Evolutionary conservation across 2,113 vertebrate genomes (phyloP).

Genomic region (Stercorarius parasiticus): DNA sequence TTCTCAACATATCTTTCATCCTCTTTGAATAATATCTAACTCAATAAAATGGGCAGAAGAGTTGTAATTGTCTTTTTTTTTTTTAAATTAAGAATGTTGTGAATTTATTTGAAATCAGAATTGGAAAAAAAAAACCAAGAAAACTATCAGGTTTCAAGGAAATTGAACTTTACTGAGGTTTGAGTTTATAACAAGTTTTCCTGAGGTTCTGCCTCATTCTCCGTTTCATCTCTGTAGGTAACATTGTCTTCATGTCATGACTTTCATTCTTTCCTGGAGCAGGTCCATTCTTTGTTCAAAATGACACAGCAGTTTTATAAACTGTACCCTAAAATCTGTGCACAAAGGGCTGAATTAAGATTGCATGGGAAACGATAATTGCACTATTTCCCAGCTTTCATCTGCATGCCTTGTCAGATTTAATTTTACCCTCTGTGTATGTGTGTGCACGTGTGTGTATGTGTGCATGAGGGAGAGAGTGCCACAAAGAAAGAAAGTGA

Average conservation of each 20-base stretch:
- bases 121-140: background rate
- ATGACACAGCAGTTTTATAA: background rate
- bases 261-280: background rate
- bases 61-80: background rate
- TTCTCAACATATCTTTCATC: background rate
- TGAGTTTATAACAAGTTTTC: background rate
- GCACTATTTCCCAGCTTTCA: constrained; percentile 33
- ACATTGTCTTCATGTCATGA: background rate
- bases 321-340: background rate
- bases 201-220: background rate
- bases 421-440: background rate
- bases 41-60: background rate
- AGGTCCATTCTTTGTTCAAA: background rate
- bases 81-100: background rate
- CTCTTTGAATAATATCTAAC: background rate
- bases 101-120: background rate
- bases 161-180: background rate
- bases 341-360: background rate
- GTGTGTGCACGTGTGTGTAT: background rate
- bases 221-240: background rate
- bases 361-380: background rate
- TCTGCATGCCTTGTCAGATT: constrained; percentile 23
- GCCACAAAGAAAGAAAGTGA: background rate
- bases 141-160: background rate
- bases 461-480: background rate